Evolutionary conservation across 2,113 vertebrate genomes (phyloP).

Genomic region (Gallinago media): DNA sequence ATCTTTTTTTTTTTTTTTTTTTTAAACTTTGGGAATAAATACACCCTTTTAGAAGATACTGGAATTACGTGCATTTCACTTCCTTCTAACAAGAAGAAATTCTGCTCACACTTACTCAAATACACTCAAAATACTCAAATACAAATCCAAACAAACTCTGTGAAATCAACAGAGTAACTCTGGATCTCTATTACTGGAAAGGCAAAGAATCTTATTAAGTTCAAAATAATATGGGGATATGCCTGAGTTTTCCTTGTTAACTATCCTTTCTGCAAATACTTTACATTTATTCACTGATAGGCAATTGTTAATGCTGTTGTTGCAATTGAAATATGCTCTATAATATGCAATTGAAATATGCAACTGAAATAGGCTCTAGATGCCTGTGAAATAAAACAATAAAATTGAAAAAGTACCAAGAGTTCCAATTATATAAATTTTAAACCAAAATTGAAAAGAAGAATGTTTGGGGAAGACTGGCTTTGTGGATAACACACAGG

Average conservation of each 20-base stretch:
- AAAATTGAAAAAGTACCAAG: neutral
- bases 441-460: neutral
- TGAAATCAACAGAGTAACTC: neutral
- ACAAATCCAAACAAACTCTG: neutral
- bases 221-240: neutral
- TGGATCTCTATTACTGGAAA: neutral
- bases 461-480: neutral
- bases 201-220: neutral
- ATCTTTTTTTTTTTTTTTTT: neutral
- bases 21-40: neutral
- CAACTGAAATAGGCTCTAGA: neutral
- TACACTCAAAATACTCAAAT: neutral
- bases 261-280: neutral
- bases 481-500: neutral
- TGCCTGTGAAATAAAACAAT: neutral
- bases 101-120: neutral
- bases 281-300: neutral
- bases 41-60: neutral
- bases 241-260: neutral
- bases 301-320: neutral
- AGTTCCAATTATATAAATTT: neutral
- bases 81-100: neutral
- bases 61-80: neutral
- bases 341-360: neutral
- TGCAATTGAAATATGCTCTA: neutral